Conservation (phyloP, 1,140 invertebrate genomes). For the Calliphora vicina region DNA sequence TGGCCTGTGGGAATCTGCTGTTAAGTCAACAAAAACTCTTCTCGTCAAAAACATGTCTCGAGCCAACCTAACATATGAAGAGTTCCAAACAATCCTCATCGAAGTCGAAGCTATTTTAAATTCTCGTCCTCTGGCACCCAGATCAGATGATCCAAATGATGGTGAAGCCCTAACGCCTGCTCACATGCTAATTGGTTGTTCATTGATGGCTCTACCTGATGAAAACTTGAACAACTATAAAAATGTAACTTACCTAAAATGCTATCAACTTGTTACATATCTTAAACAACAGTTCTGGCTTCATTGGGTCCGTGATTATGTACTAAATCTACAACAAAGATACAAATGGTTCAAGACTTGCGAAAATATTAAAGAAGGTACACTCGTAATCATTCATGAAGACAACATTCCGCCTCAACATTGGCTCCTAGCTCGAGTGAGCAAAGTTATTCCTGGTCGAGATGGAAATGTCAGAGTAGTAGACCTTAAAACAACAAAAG, state of each 20-base stretch:
- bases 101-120: constrained; percentile 49
- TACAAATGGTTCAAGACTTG: constrained; percentile 49
- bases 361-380: constrained; percentile 44
- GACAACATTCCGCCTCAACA: constrained; percentile 53
- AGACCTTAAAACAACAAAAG: constrained; percentile 48
- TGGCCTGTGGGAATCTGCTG: constrained; percentile 46
- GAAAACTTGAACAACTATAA: not conserved
- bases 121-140: constrained; percentile 40
- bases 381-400: constrained; percentile 55
- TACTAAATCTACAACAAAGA: constrained; percentile 47
- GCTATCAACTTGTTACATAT: constrained; percentile 26
- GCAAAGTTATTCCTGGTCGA: constrained; percentile 52
- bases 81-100: constrained; percentile 20
- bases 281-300: constrained; percentile 48
- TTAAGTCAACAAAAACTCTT: constrained; percentile 28
- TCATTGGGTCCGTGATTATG: constrained; percentile 49
- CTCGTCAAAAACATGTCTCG: constrained; percentile 26
- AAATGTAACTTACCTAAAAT: not conserved
- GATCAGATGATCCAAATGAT: constrained; percentile 41
- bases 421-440: constrained; percentile 59
- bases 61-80: constrained; percentile 36
- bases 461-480: constrained; percentile 59
- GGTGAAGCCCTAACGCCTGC: constrained; percentile 46
- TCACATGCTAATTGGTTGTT: constrained; percentile 49
- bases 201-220: constrained; percentile 32